A percentile compares a stretch with the other conserved stretches of the same genome.
phyloP scores from a whole-genome alignment of 2,888 invertebrate species.

The Ochropleura plecta region DNA sequence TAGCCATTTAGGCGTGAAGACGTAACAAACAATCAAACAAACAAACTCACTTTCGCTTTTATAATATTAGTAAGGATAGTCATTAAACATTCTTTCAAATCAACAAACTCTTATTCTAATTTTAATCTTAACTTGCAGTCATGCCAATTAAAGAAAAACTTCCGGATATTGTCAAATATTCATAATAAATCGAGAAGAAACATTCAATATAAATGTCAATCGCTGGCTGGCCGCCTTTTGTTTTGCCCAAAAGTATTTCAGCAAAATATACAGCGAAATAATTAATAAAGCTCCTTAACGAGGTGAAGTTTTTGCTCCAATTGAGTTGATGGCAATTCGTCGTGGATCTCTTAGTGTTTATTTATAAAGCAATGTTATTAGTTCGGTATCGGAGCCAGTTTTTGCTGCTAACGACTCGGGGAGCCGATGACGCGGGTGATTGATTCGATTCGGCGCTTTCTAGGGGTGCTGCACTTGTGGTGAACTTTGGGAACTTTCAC shows the following conservation, averaged over 20 bases:
- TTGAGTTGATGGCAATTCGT: slow-evolving; percentile 60
- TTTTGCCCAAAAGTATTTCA: slow-evolving; percentile 15
- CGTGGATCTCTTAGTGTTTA: slow-evolving; percentile 66
- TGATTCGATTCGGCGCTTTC: slow-evolving; percentile 69
- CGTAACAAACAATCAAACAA: no score
- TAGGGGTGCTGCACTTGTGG: slow-evolving; percentile 49
- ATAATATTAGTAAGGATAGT: no score
- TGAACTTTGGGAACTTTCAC: slow-evolving; percentile 10
- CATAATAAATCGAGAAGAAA: background rate
- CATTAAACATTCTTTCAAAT: background rate
- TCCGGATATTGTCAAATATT: background rate
- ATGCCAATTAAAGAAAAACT: background rate
- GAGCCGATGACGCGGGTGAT: slow-evolving; percentile 72
- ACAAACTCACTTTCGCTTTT: no score
- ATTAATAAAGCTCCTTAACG: slow-evolving; percentile 50
- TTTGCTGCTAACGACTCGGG: slow-evolving; percentile 65
- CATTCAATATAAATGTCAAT: background rate
- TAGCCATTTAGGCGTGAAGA: no score
- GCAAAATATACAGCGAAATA: slow-evolving; percentile 42
- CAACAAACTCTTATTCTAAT: background rate
- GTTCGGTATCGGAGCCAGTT: slow-evolving; percentile 65
- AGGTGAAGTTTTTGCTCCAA: slow-evolving; percentile 61
- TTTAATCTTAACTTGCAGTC: background rate
- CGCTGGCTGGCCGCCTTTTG: slow-evolving; percentile 4
- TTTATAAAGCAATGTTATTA: slow-evolving; percentile 68